Base-by-base conservation (phyloP, 30 jellyfish, hydroid and myxozoan species). In the Turritopsis dohrnii region DNA sequence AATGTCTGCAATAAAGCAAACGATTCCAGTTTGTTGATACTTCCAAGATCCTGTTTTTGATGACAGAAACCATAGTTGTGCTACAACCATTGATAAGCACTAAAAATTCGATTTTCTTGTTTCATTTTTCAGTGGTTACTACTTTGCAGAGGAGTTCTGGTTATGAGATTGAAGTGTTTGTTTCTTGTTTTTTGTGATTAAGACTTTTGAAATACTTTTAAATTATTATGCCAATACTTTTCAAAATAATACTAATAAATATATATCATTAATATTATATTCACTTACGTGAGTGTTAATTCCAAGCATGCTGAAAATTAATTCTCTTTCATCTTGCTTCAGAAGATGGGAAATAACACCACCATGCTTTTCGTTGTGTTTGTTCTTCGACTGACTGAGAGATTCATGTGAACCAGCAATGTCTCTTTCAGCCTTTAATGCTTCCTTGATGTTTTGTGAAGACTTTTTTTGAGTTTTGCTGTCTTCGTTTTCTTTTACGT, bases 21-120 rank as follows among this genome's bases (percentile, higher is more conserved):
- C 30, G 9, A 69, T 27, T 69, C 77, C 77, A n/a, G 77, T 69
- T 23, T 69, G 30, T 0, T 27, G 16, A 19, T 69, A n/a, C 9
- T 7, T 69, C 77, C 77, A 69, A 7, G 28, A 23, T 69, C 30
- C 77, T 7, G 28, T 27, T n/a, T 69, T 69, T 7, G 60, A 13
- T 41, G 60, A 41, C 60, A 69, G 22, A 7, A 23, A 7, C 77
- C 77, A 69, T n/a, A 69, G 17, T 0, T 69, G 77, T 69, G 77
- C 77, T 21, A 69, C 77, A 1, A 21, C 30, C 77, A 69, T 69
- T 69, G 77, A 23, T 9, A 69, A 23, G 77, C 77, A 69, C 77
- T 69, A 69, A 7, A 69, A 69, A 69, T 7, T 9, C 16, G 8
- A 1, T 17, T 1, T 41, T 3, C 5, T 13, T 3, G 60, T 41